phyloP scores from a whole-genome alignment of 2,113 vertebrate genomes.

The Plecotus auritus region DNA sequence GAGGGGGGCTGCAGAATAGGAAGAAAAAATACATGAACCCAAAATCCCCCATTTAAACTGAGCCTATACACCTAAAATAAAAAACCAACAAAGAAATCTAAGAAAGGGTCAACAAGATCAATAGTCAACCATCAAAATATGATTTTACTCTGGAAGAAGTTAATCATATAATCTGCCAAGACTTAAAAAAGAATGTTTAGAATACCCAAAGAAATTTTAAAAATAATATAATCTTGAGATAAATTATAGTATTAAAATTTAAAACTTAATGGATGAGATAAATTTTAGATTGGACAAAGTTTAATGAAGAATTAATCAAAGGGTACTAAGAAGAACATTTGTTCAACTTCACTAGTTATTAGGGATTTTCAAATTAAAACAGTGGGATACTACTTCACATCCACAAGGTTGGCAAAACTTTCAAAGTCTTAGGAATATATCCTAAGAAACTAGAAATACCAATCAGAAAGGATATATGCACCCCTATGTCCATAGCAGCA shows the following conservation, averaged over 20 bases:
- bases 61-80: neutral
- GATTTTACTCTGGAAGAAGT: neutral
- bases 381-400: neutral
- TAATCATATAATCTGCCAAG: neutral
- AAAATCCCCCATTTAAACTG: neutral
- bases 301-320: neutral
- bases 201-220: neutral
- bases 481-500: too few relatives aligned
- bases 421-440: conserved; percentile 17
- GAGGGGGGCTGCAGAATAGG: too few relatives aligned
- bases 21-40: neutral
- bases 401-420: neutral
- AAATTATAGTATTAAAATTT: neutral
- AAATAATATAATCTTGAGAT: neutral
- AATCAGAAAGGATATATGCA: too few relatives aligned
- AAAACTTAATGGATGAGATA: neutral
- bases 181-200: neutral
- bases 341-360: neutral
- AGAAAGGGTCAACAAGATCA: neutral
- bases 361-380: conserved; percentile 13
- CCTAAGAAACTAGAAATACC: too few relatives aligned
- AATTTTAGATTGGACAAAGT: neutral
- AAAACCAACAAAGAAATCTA: neutral
- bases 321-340: neutral
- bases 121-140: neutral